Conservation (phyloP, 1,140 invertebrate species). For the Andrena cerasifolii region DNA sequence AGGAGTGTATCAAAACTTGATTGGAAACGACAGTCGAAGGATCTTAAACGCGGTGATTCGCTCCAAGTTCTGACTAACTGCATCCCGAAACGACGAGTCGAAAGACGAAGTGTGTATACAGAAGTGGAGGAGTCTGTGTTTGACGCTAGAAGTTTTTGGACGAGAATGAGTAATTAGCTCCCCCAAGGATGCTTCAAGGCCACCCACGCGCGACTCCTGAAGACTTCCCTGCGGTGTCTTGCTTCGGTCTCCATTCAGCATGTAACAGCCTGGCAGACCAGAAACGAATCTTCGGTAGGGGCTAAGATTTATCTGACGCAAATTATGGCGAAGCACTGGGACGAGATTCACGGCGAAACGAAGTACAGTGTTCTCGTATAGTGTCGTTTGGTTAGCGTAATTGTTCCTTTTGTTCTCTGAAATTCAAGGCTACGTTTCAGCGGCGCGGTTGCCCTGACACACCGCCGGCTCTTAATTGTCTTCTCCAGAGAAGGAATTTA, state of each 20-base stretch:
- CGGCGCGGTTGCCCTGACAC: slow-evolving; percentile 20
- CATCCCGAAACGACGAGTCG: no score
- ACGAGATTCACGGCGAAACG: background rate
- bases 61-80: no score
- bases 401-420: slow-evolving; percentile 41
- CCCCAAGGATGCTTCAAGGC: no score
- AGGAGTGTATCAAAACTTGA: no score
- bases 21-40: no score
- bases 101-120: no score
- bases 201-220: no score
- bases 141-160: no score
- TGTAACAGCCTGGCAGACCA: background rate
- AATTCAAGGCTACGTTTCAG: slow-evolving; percentile 56
- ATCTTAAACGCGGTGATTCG: no score
- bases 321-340: background rate
- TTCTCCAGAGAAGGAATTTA: slow-evolving; percentile 31
- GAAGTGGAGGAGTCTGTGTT: no score
- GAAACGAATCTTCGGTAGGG: background rate
- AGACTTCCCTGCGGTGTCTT: slow-evolving; percentile 8
- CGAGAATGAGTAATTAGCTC: no score
- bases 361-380: slow-evolving; percentile 41
- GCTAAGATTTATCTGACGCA: background rate
- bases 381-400: slow-evolving; percentile 34
- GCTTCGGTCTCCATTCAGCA: background rate
- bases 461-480: slow-evolving; percentile 33